Conservation (phyloP, 2,113 vertebrate species). For the Mustela nigripes region DNA sequence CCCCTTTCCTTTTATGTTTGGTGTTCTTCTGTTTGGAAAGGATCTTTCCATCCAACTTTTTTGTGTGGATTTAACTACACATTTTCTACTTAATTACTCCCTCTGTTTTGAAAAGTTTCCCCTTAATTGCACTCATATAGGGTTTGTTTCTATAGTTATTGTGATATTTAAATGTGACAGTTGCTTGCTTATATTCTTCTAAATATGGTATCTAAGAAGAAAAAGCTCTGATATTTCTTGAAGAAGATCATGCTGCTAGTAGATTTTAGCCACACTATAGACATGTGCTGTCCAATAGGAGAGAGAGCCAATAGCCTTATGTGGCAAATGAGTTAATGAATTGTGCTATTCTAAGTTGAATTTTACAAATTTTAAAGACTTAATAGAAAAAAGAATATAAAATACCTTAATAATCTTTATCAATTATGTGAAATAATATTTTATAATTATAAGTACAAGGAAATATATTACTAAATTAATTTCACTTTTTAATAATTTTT, state of each 20-base stretch:
- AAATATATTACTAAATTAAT: slow-evolving; percentile 25
- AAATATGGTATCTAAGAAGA: slow-evolving; percentile 65
- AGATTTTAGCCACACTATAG: not conserved
- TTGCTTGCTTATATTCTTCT: slow-evolving; percentile 72
- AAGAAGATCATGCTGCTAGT: not conserved
- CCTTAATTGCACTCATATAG: slow-evolving; percentile 81
- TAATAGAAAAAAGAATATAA: not conserved
- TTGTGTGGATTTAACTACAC: slow-evolving; percentile 81
- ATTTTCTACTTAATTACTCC: slow-evolving; percentile 85
- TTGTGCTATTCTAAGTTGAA: not conserved
- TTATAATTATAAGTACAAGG: not conserved
- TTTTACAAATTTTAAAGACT: not conserved
- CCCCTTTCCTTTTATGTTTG: slow-evolving; percentile 81
- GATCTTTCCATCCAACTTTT: slow-evolving; percentile 79
- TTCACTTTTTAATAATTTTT: not conserved
- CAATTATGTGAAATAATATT: not conserved
- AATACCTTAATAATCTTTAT: not conserved
- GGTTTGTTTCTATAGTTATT: slow-evolving; percentile 77
- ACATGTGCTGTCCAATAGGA: not conserved
- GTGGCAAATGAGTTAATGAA: not conserved
- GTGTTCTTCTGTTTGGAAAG: slow-evolving; percentile 77
- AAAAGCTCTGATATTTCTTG: slow-evolving; percentile 50
- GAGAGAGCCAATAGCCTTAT: too few relatives aligned
- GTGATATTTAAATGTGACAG: slow-evolving; percentile 78
- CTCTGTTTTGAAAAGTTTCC: slow-evolving; percentile 82